phyloP scores from a whole-genome alignment of 1,140 invertebrate genomes.

The Ceratosolen solmsi region DNA sequence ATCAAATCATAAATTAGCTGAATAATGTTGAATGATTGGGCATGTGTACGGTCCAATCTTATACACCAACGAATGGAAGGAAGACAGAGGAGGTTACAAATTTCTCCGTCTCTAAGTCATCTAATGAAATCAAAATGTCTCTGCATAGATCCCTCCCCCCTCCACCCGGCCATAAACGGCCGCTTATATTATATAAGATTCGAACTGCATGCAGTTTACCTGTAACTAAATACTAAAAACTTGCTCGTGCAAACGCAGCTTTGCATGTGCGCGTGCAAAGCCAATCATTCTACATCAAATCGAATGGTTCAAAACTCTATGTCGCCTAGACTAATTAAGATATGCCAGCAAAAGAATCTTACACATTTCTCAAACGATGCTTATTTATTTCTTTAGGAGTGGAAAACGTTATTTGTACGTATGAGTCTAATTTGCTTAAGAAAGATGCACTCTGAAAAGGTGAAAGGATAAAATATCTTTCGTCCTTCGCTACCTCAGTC shows the following conservation, averaged over 20 bases:
- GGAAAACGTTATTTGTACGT: too few relatives aligned
- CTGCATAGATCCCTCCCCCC: not conserved
- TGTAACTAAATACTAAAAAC: conserved; percentile 2
- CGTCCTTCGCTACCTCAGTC: not conserved
- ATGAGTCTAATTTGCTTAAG: not conserved
- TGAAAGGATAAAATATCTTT: not conserved
- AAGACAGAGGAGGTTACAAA: not conserved
- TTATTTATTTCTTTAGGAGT: too few relatives aligned
- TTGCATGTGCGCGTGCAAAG: not conserved
- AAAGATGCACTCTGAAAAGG: not conserved
- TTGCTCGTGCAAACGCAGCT: too few relatives aligned
- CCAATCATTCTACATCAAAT: not conserved
- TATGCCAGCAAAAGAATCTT: not conserved
- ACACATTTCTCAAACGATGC: not conserved
- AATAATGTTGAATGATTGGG: conserved; percentile 18
- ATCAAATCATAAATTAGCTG: not conserved
- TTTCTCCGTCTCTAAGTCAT: not conserved
- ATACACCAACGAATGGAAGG: not conserved
- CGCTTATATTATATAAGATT: not conserved
- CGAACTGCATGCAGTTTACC: not conserved
- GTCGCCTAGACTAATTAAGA: not conserved
- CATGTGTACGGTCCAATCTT: not conserved
- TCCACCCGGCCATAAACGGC: not conserved
- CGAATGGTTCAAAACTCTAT: not conserved
- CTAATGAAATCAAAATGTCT: conserved; percentile 33